Evolutionary conservation across 2,888 invertebrate genomes (phyloP), one percentile per base, ranked within the genome.

Genomic region (Drosophila nr. perissopoda): DNA sequence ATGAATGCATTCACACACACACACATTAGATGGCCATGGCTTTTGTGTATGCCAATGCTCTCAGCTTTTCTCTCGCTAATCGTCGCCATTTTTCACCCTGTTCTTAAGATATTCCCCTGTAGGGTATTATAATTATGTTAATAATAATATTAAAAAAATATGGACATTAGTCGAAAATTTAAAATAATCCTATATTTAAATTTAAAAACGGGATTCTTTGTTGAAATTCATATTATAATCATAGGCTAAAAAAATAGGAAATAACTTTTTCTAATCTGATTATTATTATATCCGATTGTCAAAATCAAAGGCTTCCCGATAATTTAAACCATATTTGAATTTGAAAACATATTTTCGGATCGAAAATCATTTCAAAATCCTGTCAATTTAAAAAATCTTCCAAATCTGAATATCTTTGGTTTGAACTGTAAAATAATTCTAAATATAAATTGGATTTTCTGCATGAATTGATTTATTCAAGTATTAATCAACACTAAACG

Each of bases 21-120:
- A 71, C 21, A 21, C 21, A 21, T 54, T 51, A 71, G 36, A 38
- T 69, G 69, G 56, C 48, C 61, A 54, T 75, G 73, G 69, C 74
- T 62, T 82, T 80, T 80, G 65, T 84, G 65, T 82, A 68, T 78
- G 80, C 66, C 83, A 79, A 78, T 83, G 80, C 68, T 80, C 73
- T 73, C 65, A 69, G 79, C 63, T 56, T 74, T 68, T 57, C 74
- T 70, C 72, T 78, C 72, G 54, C 69, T 69, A 38, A 38, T 42
- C 70, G 48, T 58, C 40, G 63, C 53, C 64, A 42, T 13, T 57
- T 25, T 27, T 51, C 63, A 63, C 64, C 57, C 78, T 68, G 49
- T 59, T n/a, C 21, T 18, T n/a, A 29, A 58, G 8, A 11, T 11
- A 4, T 29, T 1, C 2, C 0, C 1, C 4, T 16, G 38, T 11